A percentile compares a stretch with the other conserved stretches of the same genome.
These are phyloP conservation scores for Apostichopus japonicus DNA, from an alignment of 35 echinoderm and acorn worm species.

Conservation along the genomic window DNA sequence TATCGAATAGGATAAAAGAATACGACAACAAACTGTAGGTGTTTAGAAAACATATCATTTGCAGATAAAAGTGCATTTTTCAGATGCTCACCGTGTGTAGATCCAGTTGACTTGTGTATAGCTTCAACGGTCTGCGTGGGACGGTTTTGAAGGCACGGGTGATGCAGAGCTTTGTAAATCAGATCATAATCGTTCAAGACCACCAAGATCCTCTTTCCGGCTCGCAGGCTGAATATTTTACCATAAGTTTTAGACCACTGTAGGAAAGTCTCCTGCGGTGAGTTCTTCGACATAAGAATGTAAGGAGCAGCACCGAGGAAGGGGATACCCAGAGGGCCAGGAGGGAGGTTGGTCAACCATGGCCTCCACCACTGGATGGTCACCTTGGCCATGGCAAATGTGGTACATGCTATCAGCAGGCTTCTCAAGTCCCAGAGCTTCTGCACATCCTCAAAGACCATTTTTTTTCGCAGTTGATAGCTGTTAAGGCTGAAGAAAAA, in stretches of 20 bases:
- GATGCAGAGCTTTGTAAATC: slow-evolving; percentile 44
- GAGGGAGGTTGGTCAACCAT: slow-evolving; percentile 44
- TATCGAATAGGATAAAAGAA: no score
- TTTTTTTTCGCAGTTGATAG: neutral
- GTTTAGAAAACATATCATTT: no score
- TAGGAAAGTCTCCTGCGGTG: slow-evolving; percentile 31
- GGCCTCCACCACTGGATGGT: slow-evolving; percentile 20
- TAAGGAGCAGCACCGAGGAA: slow-evolving; percentile 36
- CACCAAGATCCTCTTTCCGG: slow-evolving; percentile 50
- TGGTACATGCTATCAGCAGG: neutral
- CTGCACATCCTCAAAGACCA: neutral
- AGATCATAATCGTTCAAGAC: slow-evolving; percentile 59
- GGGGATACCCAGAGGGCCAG: slow-evolving; percentile 52
- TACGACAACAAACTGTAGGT: no score
- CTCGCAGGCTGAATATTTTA: slow-evolving; percentile 50
- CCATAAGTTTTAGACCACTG: slow-evolving; percentile 29
- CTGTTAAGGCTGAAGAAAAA: neutral
- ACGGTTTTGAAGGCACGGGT: slow-evolving; percentile 26
- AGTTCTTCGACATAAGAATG: neutral
- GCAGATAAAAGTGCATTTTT: no score
- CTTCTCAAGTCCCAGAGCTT: neutral
- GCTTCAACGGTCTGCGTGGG: slow-evolving; percentile 42
- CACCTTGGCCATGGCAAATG: neutral
- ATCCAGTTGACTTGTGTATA: slow-evolving; percentile 15
- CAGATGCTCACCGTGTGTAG: slow-evolving; percentile 5